Evolutionary conservation across 2,888 invertebrate species (phyloP).

Genomic region (Xestia xanthographa): DNA sequence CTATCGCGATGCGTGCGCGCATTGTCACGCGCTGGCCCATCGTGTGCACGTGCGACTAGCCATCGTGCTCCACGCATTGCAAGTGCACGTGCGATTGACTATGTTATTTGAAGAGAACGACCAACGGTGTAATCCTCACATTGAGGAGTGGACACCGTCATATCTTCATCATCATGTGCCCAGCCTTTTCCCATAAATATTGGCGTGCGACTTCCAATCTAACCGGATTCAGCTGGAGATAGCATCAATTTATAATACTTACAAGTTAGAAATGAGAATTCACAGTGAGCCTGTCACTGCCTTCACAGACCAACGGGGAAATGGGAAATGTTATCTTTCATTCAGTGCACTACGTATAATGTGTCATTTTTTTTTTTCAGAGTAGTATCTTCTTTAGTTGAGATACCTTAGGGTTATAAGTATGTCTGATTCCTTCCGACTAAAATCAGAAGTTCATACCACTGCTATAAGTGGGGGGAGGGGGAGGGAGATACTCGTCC

Average conservation of each 20-base stretch:
- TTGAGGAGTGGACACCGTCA: not conserved
- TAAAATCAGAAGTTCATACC: not conserved
- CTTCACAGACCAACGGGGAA: not conserved
- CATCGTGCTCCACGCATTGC: constrained; percentile 32
- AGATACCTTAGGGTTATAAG: no score
- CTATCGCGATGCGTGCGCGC: constrained; percentile 55
- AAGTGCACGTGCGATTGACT: constrained; percentile 10
- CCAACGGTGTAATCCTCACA: not conserved
- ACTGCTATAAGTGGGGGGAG: not conserved
- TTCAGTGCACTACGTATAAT: not conserved
- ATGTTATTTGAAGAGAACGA: not conserved
- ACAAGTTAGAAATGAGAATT: not conserved
- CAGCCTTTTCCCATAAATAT: not conserved
- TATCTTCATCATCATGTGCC: not conserved
- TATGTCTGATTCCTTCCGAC: not conserved
- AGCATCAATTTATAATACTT: not conserved
- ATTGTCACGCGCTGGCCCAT: constrained; percentile 38
- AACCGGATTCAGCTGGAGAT: not conserved
- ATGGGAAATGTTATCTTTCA: not conserved
- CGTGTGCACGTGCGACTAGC: constrained; percentile 30
- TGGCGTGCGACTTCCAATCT: not conserved
- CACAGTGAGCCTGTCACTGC: no score
- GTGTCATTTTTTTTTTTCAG: not conserved
- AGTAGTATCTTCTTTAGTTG: not conserved
- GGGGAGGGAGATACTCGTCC: not conserved